Evolutionary conservation across 2,888 invertebrate species (phyloP), one percentile per base, ranked within the genome.

Genomic region (Celastrina argiolus): DNA sequence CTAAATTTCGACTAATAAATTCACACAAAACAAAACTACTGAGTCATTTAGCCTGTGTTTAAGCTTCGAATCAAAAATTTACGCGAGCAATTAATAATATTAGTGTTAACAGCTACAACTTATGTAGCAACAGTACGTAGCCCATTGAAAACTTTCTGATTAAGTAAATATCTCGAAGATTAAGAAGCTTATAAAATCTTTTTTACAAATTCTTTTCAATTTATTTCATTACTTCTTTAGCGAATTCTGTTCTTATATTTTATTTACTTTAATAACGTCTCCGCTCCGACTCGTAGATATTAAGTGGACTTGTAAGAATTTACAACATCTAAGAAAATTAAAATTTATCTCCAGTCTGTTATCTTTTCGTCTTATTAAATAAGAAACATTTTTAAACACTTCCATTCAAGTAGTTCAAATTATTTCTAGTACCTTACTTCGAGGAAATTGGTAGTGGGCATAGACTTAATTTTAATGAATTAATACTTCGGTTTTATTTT

Each of bases 271-370:
- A 51, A 51, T 51, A 51, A 51, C 51, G 51, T 51, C 51, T 14
- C 22, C 51, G 26, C 51, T 51, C 22, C 22, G 51, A 51, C 22
- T 51, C 51, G 26, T 51, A 51, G 51, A 51, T 51, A 51, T 51
- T 26, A 51, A 51, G 51, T 51, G 51, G 51, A 51, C 51, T 51
- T 51, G 51, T 51, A 26, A 51, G 51, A 51, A 51, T 51, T 51
- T 51, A 51, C 45, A 51, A 51, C 51, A 22, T 51, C 51, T 51
- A 51, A 51, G 51, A 51, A 51, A 51, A 51, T 51, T 51, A 22
- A 51, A 51, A 51, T 51, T 51, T 51, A 22, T 51, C 51, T 6
- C 22, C 51, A 51, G 51, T 51, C 51, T 26, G 51, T 5, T 26
- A 51, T 26, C 12, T 51, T 22, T 51, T 26, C 51, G 26, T 14